These are phyloP conservation scores for Lutjanus erythropterus DNA, from an alignment of 2,113 vertebrate genomes.

Conservation along the genomic window DNA sequence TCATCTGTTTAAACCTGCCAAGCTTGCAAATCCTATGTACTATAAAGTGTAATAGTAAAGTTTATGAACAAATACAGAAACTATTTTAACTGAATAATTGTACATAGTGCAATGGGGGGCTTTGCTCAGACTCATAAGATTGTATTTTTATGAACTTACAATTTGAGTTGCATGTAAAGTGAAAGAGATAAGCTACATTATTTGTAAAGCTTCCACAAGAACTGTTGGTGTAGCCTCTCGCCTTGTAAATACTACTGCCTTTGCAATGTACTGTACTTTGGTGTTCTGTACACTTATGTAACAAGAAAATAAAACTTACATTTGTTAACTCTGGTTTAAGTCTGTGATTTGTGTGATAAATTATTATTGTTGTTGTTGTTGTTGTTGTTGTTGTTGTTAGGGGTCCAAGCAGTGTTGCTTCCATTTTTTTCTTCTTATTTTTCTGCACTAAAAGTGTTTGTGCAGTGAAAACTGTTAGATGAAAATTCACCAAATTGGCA, in stretches of 20 bases:
- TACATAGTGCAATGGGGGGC: constrained; percentile 74
- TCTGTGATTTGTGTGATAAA: constrained; percentile 10
- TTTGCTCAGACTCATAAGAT: constrained; percentile 69
- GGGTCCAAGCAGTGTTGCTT: too few relatives aligned
- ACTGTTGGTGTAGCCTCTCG: constrained; percentile 86
- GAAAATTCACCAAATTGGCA: too few relatives aligned
- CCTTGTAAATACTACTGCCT: constrained; percentile 92
- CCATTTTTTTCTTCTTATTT: too few relatives aligned
- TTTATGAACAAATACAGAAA: constrained; percentile 79
- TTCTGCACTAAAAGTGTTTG: too few relatives aligned
- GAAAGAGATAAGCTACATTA: constrained; percentile 83
- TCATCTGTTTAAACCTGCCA: constrained; percentile 85
- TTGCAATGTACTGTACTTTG: constrained; percentile 88
- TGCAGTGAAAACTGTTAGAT: too few relatives aligned
- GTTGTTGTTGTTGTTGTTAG: too few relatives aligned
- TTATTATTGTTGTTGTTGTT: too few relatives aligned
- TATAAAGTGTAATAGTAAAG: constrained; percentile 84
- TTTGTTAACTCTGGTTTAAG: constrained; percentile 50
- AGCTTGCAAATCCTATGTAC: constrained; percentile 89
- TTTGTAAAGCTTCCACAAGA: constrained; percentile 85
- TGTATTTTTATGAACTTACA: constrained; percentile 82
- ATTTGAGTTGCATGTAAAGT: constrained; percentile 87
- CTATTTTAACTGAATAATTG: constrained; percentile 85
- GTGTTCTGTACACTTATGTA: constrained; percentile 86
- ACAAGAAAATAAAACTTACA: constrained; percentile 73